phyloP scores from a whole-genome alignment of 2,113 vertebrate genomes.

The Regulus satrapa region DNA sequence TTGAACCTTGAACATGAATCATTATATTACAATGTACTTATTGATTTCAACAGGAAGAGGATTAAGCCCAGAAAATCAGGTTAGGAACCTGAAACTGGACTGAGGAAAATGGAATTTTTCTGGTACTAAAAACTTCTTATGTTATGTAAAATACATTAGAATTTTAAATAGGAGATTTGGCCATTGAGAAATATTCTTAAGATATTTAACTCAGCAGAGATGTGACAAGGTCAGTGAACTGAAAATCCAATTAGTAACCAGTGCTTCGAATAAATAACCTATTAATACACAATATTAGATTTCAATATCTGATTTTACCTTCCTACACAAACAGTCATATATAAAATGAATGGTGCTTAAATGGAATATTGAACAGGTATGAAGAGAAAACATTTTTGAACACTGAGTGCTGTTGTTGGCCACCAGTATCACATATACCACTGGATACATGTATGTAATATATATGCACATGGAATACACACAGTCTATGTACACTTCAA shows the following conservation, averaged over 20 bases:
- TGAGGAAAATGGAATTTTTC: conserved; percentile 83
- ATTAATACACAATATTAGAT: neutral
- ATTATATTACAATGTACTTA: conserved; percentile 88
- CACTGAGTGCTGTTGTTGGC: neutral
- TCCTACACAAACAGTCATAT: neutral
- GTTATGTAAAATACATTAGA: conserved; percentile 78
- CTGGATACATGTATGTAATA: neutral
- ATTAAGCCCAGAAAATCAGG: conserved; percentile 87
- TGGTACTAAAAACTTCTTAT: conserved; percentile 81
- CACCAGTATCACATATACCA: neutral
- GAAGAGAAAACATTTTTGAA: neutral
- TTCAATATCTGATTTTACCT: neutral
- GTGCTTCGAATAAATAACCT: neutral
- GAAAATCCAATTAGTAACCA: conserved; percentile 8
- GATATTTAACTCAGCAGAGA: neutral
- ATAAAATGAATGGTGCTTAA: neutral
- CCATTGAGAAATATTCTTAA: conserved; percentile 60
- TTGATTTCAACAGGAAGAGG: conserved; percentile 94
- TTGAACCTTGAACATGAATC: conserved; percentile 85
- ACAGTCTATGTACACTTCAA: neutral
- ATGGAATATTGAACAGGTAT: neutral
- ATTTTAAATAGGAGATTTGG: conserved; percentile 52
- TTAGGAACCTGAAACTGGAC: conserved; percentile 82
- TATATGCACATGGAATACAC: accelerated
- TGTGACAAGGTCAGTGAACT: neutral